Base-by-base conservation (phyloP, 2,888 invertebrate genomes). In the Idaea dimidiata region DNA sequence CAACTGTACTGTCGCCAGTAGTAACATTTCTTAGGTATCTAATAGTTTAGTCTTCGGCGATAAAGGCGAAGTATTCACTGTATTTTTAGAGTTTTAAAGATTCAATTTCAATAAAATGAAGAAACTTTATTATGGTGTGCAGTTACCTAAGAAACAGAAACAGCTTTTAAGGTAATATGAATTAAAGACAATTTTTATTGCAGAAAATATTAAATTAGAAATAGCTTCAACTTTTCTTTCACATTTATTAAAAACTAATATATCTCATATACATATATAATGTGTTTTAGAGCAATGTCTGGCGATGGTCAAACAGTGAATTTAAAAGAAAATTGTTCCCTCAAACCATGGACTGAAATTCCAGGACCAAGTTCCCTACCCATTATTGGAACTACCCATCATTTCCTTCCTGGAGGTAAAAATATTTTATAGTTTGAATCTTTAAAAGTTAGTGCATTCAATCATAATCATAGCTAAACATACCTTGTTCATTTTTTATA, bases 321-420 rank as follows among this genome's bases (percentile, higher is more conserved):
- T n/a, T 54, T 63, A 10, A 33, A 32, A 17, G 59, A 57, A 55
- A n/a, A 62, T 43, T 8, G 59, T 17, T 6, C 59, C 56, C 10
- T 66, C 2, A 84, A 79, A 60, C 68, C 86, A 54, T 89, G 80
- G 79, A 73, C 76, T 54, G 87, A 91, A 1, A 89, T 93, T 5
- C 93, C 93, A 0, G 93, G 93, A 0, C 93, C 93, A 0, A 76
- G 83, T 8, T 73, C 86, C 0, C 62, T 88, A 17, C 91, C 93
- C 0, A 59, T 93, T 6, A 74, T 93, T 58, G 92, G 91, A 17
- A 77, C 74, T 59, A n/a, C 78, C 0, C 71, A 69, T n/a, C 76
- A 82, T 62, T 82, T 83, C 43, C 17, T 86, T 8, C 80, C 81
- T 14, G 81, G 81, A 69, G 81, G 84, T 83, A 64, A 63, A 72